Evolutionary conservation across 2,888 invertebrate species (phyloP).

Genomic region (Epirrita christyi): DNA sequence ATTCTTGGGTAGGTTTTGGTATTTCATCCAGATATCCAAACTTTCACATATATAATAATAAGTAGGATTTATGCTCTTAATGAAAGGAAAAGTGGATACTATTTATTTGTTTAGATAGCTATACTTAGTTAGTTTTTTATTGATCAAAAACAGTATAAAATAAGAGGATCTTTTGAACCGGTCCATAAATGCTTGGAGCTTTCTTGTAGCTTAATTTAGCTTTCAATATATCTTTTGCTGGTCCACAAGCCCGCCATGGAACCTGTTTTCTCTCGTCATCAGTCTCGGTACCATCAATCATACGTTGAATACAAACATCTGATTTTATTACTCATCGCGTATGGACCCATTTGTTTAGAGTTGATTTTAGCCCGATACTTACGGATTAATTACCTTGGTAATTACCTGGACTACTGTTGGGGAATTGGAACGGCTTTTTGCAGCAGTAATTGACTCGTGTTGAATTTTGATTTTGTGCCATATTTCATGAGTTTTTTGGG

Average conservation of each 20-base stretch:
- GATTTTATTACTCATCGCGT: slow-evolving; percentile 65
- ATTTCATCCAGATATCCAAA: too few relatives aligned
- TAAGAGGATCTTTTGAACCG: too few relatives aligned
- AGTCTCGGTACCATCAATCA: slow-evolving; percentile 66
- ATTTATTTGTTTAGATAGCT: too few relatives aligned
- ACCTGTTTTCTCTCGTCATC: slow-evolving; percentile 68
- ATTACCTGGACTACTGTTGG: slow-evolving; percentile 17
- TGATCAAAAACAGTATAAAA: too few relatives aligned
- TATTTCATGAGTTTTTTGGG: background rate
- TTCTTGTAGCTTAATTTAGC: slow-evolving; percentile 4
- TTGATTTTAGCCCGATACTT: slow-evolving; percentile 24
- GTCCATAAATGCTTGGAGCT: too few relatives aligned
- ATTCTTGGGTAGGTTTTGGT: too few relatives aligned
- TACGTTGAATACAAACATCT: slow-evolving; percentile 60
- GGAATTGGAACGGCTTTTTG: slow-evolving; percentile 3
- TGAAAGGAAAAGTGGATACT: too few relatives aligned
- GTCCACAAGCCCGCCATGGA: slow-evolving; percentile 37
- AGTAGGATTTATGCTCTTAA: too few relatives aligned
- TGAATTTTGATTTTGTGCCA: background rate
- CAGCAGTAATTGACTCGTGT: background rate
- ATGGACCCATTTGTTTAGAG: slow-evolving; percentile 17
- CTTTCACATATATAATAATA: too few relatives aligned
- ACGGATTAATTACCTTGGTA: slow-evolving; percentile 18
- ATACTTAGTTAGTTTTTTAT: too few relatives aligned
- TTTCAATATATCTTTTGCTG: slow-evolving; percentile 43